Conservation (phyloP, 2,113 vertebrate genomes). For the Aptenodytes patagonicus region DNA sequence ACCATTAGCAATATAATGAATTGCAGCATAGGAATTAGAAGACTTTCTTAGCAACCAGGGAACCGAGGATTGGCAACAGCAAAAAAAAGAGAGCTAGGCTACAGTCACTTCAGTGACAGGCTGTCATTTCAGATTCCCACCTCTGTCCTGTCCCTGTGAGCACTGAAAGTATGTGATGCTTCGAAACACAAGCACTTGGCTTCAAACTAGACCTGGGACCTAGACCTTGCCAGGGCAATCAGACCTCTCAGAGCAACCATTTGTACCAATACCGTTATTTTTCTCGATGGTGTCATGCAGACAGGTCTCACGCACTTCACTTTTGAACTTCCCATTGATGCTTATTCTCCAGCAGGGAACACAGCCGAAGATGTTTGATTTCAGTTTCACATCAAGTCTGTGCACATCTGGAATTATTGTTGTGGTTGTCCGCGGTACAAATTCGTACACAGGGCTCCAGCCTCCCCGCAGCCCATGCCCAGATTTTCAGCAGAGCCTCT, state of each 20-base stretch:
- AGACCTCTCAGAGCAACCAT: neutral
- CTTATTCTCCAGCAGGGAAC: neutral
- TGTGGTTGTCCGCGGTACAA: neutral
- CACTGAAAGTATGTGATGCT: neutral
- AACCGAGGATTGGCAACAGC: neutral
- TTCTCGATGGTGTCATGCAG: neutral
- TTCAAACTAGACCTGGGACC: neutral
- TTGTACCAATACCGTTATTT: neutral
- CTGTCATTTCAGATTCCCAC: neutral
- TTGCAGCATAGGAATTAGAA: neutral
- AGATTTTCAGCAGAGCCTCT: neutral
- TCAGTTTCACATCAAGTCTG: neutral
- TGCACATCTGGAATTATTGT: neutral
- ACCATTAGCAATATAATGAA: neutral
- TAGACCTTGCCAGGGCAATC: neutral
- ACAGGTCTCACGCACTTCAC: neutral
- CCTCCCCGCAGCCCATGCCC: neutral
- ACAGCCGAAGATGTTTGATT: neutral
- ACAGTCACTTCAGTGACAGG: neutral
- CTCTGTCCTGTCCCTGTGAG: neutral
- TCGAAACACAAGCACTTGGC: neutral
- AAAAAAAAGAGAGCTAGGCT: neutral
- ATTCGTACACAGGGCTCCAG: neutral
- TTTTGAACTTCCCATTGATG: neutral
- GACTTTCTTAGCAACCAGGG: neutral